A percentile compares a stretch with the other conserved stretches of the same genome.
These are phyloP conservation scores for Morpho deidamia DNA, from an alignment of 2,888 invertebrate genomes.

Conservation along the genomic window DNA sequence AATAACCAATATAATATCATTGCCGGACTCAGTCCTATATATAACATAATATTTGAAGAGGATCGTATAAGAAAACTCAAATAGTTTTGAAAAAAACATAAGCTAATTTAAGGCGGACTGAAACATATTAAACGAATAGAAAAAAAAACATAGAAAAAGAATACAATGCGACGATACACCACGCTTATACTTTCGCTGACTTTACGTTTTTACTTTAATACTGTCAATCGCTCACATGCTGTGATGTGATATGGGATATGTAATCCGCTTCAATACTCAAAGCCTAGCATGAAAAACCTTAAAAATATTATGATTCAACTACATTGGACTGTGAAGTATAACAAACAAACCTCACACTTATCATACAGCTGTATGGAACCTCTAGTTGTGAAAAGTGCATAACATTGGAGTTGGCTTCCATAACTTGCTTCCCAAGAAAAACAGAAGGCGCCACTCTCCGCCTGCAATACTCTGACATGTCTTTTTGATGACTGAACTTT, in stretches of 20 bases:
- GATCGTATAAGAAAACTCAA: background rate
- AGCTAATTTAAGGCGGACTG: too few relatives aligned
- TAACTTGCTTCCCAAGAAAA: conserved; percentile 52
- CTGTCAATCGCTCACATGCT: too few relatives aligned
- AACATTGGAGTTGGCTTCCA: conserved; percentile 50
- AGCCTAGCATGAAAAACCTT: too few relatives aligned
- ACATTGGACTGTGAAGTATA: background rate
- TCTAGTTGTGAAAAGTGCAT: conserved; percentile 54
- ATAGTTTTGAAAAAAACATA: too few relatives aligned
- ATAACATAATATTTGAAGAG: background rate
- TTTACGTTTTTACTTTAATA: too few relatives aligned
- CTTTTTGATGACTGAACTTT: conserved; percentile 48
- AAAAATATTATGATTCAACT: too few relatives aligned
- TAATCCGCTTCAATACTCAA: too few relatives aligned
- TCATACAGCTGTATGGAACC: conserved; percentile 57
- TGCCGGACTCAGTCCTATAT: conserved; percentile 54
- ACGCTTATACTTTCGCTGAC: too few relatives aligned
- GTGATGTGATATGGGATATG: too few relatives aligned
- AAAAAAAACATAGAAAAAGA: too few relatives aligned
- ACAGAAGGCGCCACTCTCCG: conserved; percentile 58
- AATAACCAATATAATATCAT: conserved; percentile 56
- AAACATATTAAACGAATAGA: too few relatives aligned
- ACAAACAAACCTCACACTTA: conserved; percentile 50
- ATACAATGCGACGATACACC: too few relatives aligned
- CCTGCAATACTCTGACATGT: conserved; percentile 59